Percentiles rank a stretch among this genome's conserved stretches.
phyloP scores from a whole-genome alignment of 2,888 invertebrate species.

The Orthosia gracilis region DNA sequence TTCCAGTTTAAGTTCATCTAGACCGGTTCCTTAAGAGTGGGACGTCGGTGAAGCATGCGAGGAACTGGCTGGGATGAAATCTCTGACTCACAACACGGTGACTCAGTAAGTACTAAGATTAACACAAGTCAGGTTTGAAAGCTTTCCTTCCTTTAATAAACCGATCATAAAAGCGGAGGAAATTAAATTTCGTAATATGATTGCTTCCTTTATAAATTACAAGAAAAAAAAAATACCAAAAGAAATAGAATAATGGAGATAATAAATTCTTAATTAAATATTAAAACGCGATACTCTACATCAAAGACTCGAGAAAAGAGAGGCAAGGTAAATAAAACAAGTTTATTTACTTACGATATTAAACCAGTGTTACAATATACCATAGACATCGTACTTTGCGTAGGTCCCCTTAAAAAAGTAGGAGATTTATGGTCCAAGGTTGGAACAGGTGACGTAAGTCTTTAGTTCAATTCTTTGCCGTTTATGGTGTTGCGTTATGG shows the following conservation, averaged over 20 bases:
- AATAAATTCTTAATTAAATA: conserved; percentile 65
- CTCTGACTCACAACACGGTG: conserved; percentile 83
- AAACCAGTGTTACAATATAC: conserved; percentile 68
- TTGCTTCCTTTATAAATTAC: conserved; percentile 59
- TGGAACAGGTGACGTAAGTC: conserved; percentile 81
- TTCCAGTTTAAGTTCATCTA: conserved; percentile 69
- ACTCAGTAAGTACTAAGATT: conserved; percentile 81
- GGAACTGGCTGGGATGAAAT: conserved; percentile 77
- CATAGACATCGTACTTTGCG: conserved; percentile 67
- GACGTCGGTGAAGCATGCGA: conserved; percentile 64
- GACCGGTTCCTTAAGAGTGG: conserved; percentile 72
- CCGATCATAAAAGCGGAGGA: conserved; percentile 55
- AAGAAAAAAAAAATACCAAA: conserved; percentile 51
- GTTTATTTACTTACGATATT: conserved; percentile 59
- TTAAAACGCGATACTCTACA: conserved; percentile 63
- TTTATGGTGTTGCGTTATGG: conserved; percentile 86
- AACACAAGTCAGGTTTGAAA: conserved; percentile 76
- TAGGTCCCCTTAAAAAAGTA: conserved; percentile 73
- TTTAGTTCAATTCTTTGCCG: conserved; percentile 82
- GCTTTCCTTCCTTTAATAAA: conserved; percentile 62
- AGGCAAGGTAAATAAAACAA: conserved; percentile 60
- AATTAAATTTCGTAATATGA: conserved; percentile 61
- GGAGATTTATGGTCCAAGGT: conserved; percentile 82
- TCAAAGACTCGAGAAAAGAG: conserved; percentile 57
- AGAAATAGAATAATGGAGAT: conserved; percentile 61